phyloP scores from a whole-genome alignment of 2,113 vertebrate genomes.

The Tursiops truncatus region DNA sequence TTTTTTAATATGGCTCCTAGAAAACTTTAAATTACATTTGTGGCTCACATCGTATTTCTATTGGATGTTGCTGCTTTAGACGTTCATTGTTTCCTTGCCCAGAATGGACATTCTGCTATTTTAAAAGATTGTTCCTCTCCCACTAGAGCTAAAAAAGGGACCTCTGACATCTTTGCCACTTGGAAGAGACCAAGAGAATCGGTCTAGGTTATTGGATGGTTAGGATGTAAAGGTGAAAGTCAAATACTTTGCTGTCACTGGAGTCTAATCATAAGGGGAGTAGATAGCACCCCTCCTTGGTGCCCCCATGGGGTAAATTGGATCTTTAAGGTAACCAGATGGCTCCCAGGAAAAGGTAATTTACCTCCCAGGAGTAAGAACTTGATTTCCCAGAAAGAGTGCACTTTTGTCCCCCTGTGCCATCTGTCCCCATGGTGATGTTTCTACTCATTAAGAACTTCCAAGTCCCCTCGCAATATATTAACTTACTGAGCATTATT shows the following conservation, averaged over 20 bases:
- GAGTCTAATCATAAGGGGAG: background rate
- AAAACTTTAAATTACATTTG: background rate
- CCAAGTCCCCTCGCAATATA: background rate
- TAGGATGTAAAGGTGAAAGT: slow-evolving; percentile 18
- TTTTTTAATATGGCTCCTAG: background rate
- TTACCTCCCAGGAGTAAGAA: slow-evolving; percentile 74
- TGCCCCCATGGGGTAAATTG: slow-evolving; percentile 75
- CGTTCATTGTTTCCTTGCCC: background rate
- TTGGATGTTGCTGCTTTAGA: background rate
- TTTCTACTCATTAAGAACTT: slow-evolving; percentile 49
- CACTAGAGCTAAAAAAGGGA: background rate
- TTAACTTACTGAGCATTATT: slow-evolving; percentile 27
- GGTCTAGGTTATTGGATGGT: background rate
- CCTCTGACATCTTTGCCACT: background rate
- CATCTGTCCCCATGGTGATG: slow-evolving; percentile 73
- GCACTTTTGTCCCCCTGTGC: slow-evolving; percentile 41
- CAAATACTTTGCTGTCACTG: background rate
- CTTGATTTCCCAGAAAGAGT: slow-evolving; percentile 59
- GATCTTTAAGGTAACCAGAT: slow-evolving; percentile 73
- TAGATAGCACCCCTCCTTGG: background rate
- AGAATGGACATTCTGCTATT: background rate
- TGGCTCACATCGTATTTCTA: background rate
- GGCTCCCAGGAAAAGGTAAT: slow-evolving; percentile 72
- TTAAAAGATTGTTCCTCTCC: background rate
- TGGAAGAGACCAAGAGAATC: background rate